Conservation (phyloP, 1,140 invertebrate genomes). For the Muscidifurax raptorellus region DNA sequence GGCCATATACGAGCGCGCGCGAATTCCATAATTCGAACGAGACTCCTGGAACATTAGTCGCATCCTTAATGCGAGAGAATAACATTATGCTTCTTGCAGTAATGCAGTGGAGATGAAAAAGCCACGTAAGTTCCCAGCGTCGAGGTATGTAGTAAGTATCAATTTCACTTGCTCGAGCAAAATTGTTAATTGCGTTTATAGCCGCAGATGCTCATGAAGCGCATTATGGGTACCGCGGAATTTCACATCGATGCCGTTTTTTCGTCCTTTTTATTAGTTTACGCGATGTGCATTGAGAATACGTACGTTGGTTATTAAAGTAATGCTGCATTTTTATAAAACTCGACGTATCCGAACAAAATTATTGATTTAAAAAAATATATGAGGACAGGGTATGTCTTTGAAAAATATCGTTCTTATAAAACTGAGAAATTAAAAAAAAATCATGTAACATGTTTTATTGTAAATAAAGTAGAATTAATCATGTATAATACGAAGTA, state of each 20-base stretch:
- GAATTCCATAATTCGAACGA: constrained; percentile 39
- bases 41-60: constrained; percentile 15
- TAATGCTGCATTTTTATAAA: no score
- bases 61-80: constrained; percentile 19
- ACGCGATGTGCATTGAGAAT: background rate
- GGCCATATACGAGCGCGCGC: background rate
- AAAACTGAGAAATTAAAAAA: no score
- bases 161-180: constrained; percentile 11
- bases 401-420: no score
- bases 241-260: background rate
- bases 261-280: background rate
- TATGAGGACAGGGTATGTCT: no score
- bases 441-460: no score
- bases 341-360: no score
- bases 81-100: constrained; percentile 4
- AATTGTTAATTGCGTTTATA: constrained; percentile 32
- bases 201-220: background rate
- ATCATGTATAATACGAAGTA: background rate
- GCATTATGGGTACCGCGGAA: constrained; percentile 3
- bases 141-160: constrained; percentile 5
- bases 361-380: no score
- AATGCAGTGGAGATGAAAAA: constrained; percentile 1
- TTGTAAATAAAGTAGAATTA: constrained; percentile 2
- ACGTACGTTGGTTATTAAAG: background rate
- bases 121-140: constrained; percentile 1